phyloP scores from a whole-genome alignment of 2,888 invertebrate genomes.

The Papilio elwesi region DNA sequence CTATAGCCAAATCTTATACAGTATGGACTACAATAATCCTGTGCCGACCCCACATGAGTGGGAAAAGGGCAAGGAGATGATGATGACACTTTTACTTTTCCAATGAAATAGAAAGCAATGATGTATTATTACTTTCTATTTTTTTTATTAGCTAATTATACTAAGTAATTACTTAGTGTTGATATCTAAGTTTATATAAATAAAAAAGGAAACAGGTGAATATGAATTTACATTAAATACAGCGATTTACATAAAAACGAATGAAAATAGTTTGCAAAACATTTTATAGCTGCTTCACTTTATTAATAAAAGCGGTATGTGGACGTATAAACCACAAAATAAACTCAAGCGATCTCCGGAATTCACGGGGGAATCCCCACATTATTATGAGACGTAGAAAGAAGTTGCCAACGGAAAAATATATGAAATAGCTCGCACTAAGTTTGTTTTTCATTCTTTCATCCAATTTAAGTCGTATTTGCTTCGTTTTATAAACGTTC shows the following conservation, averaged over 20 bases:
- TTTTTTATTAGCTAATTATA: too few species aligned
- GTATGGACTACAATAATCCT: too few species aligned
- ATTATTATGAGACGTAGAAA: slow-evolving; percentile 30
- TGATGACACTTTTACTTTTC: too few species aligned
- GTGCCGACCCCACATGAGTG: too few species aligned
- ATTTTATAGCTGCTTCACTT: slow-evolving; percentile 12
- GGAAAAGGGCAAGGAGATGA: too few species aligned
- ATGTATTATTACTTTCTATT: too few species aligned
- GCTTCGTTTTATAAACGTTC: background rate
- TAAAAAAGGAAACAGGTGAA: too few species aligned
- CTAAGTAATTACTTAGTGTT: too few species aligned
- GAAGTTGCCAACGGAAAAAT: slow-evolving; percentile 24
- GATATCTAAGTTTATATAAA: too few species aligned
- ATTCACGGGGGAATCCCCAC: slow-evolving; percentile 23
- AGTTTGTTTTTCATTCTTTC: slow-evolving; percentile 7
- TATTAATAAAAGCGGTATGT: slow-evolving; percentile 12
- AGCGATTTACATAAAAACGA: background rate
- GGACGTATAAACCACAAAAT: slow-evolving; percentile 30
- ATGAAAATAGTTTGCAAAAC: background rate
- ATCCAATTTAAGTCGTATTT: slow-evolving; percentile 1
- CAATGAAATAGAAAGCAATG: too few species aligned
- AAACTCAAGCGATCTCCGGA: slow-evolving; percentile 19
- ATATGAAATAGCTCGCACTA: slow-evolving; percentile 5
- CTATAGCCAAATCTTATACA: too few species aligned
- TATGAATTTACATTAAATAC: too few species aligned